Base-by-base conservation (phyloP, 2,888 invertebrate genomes). In the Leucophora obtusa region DNA sequence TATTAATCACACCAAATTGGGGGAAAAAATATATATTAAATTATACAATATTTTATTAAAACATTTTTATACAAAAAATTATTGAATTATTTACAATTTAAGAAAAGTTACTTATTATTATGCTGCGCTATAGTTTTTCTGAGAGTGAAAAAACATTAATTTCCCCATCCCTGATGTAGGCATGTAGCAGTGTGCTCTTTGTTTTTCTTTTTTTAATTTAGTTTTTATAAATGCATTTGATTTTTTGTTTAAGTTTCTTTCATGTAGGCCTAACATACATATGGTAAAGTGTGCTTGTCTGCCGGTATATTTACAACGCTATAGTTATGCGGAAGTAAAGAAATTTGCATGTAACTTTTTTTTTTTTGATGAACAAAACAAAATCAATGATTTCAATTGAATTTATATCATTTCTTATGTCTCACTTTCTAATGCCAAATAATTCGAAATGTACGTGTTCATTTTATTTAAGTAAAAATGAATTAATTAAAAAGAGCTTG, bases 341-440 rank as follows among this genome's bases (percentile, higher is more conserved):
- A 43, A 66, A 66, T 66, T 66, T 38, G 54, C 66, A 66, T 53
- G 21, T 7, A n/a, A 15, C 28, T 50, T 50, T 15, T 60, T 38
- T 50, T 15, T 60, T 38, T 62, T 28, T 58, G 24, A 58, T 50
- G 21, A 51, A 51, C 15, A 15, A 50, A 51, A 51, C 33, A 33
- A 17, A 28, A 24, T 17, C 35, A 54, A 18, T 54, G 7, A 2
- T 24, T 21, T 56, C 28, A 50, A 62, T 62, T 66, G 24, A 66
- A 47, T 47, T 47, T 47, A n/a, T 47, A 43, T 43, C 24, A 24
- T 56, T 38, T 56, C 66, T 54, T 35, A 15, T 7, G 28, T 10
- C 53, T 65, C 54, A 66, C 66, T 66, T 66, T 66, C 66, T 66
- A 66, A 66, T 24, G 54, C 66, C 66, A 54, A 66, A 66, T 43